These are phyloP conservation scores for Cathartes aura DNA, from an alignment of 2,113 vertebrate species.

Conservation along the genomic window DNA sequence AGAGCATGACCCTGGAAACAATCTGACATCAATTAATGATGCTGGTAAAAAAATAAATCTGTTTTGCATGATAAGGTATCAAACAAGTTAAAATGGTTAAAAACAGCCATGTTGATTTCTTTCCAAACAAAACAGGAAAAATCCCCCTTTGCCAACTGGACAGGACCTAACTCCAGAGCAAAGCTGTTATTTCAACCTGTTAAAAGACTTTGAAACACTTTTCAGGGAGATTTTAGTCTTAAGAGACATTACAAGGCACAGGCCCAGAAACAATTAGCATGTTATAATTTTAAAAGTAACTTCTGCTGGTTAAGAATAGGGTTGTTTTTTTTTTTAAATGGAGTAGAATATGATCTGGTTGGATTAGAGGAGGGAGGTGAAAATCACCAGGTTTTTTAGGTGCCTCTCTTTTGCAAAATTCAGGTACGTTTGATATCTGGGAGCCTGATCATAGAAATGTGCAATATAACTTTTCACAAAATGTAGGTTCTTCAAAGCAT, in stretches of 20 bases:
- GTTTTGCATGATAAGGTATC: conserved; percentile 27
- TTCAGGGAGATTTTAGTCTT: neutral
- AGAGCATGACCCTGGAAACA: neutral
- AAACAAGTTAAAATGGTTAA: conserved; percentile 38
- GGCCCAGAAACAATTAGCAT: neutral
- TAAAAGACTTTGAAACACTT: neutral
- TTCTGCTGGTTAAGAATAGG: neutral
- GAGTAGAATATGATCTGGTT: neutral
- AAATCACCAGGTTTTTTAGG: neutral
- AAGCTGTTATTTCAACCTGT: neutral
- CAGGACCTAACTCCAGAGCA: conserved; percentile 6
- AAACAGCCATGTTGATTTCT: conserved; percentile 20
- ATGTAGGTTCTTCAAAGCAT: neutral
- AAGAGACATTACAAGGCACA: neutral
- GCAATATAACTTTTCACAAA: neutral
- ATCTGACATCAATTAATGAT: conserved; percentile 22
- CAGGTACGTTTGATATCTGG: neutral
- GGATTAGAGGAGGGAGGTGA: neutral
- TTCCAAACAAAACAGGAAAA: conserved; percentile 58
- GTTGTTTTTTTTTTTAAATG: neutral
- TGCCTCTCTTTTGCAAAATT: neutral
- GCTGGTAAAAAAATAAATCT: conserved; percentile 42
- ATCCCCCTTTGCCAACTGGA: neutral
- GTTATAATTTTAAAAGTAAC: neutral
- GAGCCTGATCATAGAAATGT: neutral